Evolutionary conservation across 2,888 invertebrate species (phyloP).

Genomic region (Spatulosminthurus flaviceps): DNA sequence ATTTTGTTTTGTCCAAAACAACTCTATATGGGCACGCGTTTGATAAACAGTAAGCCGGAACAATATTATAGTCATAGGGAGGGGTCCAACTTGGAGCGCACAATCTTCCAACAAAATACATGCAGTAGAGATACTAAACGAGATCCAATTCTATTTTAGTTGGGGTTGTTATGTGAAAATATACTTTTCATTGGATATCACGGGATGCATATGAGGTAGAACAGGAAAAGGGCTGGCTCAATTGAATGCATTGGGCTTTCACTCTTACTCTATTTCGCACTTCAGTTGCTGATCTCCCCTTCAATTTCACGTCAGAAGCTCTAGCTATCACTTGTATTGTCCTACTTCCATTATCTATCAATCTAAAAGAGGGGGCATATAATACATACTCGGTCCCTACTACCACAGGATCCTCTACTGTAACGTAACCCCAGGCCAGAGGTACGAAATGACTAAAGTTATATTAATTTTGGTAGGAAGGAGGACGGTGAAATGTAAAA

Average conservation of each 20-base stretch:
- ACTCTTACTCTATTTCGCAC: slow-evolving; percentile 20
- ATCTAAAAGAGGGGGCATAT: no score
- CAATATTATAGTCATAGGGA: slow-evolving; percentile 8
- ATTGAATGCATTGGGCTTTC: slow-evolving; percentile 3
- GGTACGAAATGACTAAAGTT: background rate
- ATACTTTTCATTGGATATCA: no score
- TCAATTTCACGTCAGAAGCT: background rate
- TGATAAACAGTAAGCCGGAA: slow-evolving; percentile 4
- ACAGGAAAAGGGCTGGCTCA: background rate
- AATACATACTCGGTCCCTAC: no score
- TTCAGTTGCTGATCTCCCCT: slow-evolving; percentile 20
- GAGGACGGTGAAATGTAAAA: background rate
- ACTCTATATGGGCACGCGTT: slow-evolving; percentile 34
- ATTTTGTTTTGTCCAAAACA: slow-evolving; percentile 2
- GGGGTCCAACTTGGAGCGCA: background rate
- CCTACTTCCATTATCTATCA: no score
- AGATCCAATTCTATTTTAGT: slow-evolving; percentile 15
- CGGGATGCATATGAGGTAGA: background rate
- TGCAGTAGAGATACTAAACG: background rate
- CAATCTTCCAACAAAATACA: no score
- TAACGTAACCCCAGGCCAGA: no score
- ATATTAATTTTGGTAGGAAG: background rate
- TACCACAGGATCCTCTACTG: no score
- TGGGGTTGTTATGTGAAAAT: background rate
- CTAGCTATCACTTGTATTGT: background rate